These are phyloP conservation scores for Perccottus glenii DNA, from an alignment of 2,113 vertebrate species.

Conservation along the genomic window DNA sequence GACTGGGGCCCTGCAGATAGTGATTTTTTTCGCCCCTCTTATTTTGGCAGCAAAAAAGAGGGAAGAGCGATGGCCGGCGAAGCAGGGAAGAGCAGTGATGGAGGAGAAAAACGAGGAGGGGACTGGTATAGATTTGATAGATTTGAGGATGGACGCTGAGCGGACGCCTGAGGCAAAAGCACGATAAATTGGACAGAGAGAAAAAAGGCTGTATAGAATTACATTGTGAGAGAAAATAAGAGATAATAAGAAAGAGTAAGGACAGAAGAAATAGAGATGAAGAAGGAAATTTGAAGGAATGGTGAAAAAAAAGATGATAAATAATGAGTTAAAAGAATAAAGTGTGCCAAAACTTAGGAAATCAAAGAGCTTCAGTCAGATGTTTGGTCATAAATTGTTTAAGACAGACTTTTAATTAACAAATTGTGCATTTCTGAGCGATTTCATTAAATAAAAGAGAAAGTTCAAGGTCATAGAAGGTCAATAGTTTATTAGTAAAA, in stretches of 20 bases:
- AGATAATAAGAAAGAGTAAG: neutral
- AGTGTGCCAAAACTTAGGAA: no score
- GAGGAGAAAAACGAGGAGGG: neutral
- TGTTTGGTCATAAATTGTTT: no score
- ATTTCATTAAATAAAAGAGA: no score
- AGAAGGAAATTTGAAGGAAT: no score
- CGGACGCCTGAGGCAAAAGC: neutral
- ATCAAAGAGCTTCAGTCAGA: no score
- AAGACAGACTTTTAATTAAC: no score
- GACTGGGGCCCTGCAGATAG: neutral
- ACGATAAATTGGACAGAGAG: neutral
- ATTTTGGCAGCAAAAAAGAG: neutral
- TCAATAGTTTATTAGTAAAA: no score
- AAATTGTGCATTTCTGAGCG: no score
- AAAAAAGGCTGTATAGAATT: neutral
- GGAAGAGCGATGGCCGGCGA: constrained; percentile 6
- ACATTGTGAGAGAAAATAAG: neutral
- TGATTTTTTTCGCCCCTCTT: neutral
- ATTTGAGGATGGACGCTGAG: neutral
- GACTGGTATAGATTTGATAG: constrained; percentile 4
- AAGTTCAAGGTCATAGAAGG: neutral
- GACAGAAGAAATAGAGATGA: neutral
- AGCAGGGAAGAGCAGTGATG: neutral
- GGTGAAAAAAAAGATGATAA: no score
- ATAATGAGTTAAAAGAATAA: no score